Evolutionary conservation across 2,888 invertebrate species (phyloP).

Genomic region (Caenorhabditis sp.): DNA sequence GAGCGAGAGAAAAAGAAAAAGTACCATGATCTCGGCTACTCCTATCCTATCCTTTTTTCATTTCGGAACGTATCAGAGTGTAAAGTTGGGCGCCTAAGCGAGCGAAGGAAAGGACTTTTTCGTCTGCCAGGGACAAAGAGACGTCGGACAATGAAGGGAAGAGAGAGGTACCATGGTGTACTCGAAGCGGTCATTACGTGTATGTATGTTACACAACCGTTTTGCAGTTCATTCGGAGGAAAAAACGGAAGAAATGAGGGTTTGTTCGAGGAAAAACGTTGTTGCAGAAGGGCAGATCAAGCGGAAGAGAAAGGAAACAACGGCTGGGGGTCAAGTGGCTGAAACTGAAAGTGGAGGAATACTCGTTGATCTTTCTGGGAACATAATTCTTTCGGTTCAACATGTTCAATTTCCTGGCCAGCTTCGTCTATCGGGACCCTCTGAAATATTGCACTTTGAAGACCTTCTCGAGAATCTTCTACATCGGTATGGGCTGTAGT

Average conservation of each 20-base stretch:
- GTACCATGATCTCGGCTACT: constrained; percentile 11
- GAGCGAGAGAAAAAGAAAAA: no score
- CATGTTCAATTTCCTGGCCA: no score
- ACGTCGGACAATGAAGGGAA: constrained; percentile 18
- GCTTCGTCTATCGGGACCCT: no score
- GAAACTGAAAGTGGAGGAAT: constrained; percentile 13
- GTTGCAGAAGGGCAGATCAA: constrained; percentile 5
- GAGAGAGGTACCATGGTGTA: no score
- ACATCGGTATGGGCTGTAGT: no score
- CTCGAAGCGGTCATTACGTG: constrained; percentile 42
- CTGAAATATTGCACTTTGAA: no score
- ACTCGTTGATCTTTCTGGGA: no score
- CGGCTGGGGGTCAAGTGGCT: constrained; percentile 31
- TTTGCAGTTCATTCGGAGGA: constrained; percentile 17
- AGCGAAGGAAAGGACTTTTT: background rate
- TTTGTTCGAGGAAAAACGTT: constrained; percentile 17
- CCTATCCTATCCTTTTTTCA: constrained; percentile 4
- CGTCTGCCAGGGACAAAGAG: constrained; percentile 14
- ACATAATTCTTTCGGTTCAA: background rate
- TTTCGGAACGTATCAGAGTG: constrained; percentile 42
- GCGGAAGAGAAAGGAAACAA: no score
- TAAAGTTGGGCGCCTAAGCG: constrained; percentile 3
- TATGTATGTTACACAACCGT: constrained; percentile 27
- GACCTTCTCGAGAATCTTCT: no score
- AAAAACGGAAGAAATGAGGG: background rate